These are phyloP conservation scores for Glyphotaelius pellucidus DNA, from an alignment of 2,888 invertebrate genomes.

Conservation along the genomic window DNA sequence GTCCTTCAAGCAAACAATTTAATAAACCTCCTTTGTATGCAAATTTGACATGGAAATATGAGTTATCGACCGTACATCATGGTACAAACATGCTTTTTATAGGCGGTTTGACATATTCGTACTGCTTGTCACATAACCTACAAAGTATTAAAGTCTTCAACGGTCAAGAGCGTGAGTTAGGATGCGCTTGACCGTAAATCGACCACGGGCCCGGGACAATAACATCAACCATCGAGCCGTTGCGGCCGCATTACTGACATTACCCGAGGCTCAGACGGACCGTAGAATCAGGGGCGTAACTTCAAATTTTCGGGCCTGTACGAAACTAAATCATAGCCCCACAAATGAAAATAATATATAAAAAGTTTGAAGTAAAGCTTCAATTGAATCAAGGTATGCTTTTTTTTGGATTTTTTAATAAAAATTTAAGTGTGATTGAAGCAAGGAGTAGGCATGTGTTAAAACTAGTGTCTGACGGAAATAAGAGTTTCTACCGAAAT, in stretches of 20 bases:
- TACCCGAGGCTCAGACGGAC: background rate
- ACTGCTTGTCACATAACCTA: background rate
- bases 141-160: background rate
- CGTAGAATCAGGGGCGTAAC: background rate
- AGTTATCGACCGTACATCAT: background rate
- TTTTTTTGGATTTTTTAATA: too few species aligned
- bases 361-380: too few species aligned
- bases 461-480: too few species aligned
- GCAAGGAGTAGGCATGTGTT: too few species aligned
- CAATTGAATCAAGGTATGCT: too few species aligned
- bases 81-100: background rate
- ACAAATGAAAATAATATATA: too few species aligned
- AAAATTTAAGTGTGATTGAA: too few species aligned
- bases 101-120: background rate
- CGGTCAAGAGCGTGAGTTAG: background rate
- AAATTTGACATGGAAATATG: background rate
- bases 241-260: background rate
- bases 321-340: too few species aligned
- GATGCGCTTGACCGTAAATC: conserved; percentile 29
- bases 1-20: background rate
- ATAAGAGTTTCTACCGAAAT: too few species aligned
- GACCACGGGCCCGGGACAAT: background rate
- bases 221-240: background rate
- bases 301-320: background rate
- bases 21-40: background rate